phyloP scores from a whole-genome alignment of 2,797 vertebrate genomes.

The Eleutherodactylus coqui region DNA sequence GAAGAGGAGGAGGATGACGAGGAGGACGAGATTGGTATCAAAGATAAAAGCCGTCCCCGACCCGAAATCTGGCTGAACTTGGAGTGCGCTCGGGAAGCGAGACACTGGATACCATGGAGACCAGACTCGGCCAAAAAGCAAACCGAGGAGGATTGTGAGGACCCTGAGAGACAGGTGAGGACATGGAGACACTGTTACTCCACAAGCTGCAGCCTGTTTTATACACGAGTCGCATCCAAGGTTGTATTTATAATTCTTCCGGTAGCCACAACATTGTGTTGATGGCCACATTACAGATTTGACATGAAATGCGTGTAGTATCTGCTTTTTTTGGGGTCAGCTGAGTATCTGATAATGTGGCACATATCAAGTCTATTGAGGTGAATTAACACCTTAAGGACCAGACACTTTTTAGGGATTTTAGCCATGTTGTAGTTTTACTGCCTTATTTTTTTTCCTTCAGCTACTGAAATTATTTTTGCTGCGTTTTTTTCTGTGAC shows the following conservation, averaged over 20 bases:
- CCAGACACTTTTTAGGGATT: no score
- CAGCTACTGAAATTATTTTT: no score
- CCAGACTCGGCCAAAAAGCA: constrained; percentile 90
- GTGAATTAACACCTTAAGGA: no score
- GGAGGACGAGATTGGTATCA: constrained; percentile 87
- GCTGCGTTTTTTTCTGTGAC: no score
- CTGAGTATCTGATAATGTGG: background rate
- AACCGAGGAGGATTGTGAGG: constrained; percentile 93
- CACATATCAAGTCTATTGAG: background rate
- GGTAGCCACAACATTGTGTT: no score
- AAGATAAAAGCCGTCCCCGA: constrained; percentile 83
- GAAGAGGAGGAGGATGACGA: constrained; percentile 83
- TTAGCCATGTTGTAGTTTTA: no score
- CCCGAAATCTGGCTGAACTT: constrained; percentile 87
- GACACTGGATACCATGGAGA: constrained; percentile 93
- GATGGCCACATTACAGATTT: background rate
- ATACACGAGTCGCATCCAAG: background rate
- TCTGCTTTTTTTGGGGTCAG: background rate
- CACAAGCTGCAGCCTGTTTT: background rate
- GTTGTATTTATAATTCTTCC: background rate
- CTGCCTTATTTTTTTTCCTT: no score
- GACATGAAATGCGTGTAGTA: background rate
- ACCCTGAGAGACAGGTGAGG: constrained; percentile 93
- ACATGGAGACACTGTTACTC: no score
- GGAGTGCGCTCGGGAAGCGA: constrained; percentile 86